Percentiles rank a stretch among this genome's conserved stretches.
These are phyloP conservation scores for Drosophila greeni DNA, from an alignment of 2,888 invertebrate species.

Conservation along the genomic window DNA sequence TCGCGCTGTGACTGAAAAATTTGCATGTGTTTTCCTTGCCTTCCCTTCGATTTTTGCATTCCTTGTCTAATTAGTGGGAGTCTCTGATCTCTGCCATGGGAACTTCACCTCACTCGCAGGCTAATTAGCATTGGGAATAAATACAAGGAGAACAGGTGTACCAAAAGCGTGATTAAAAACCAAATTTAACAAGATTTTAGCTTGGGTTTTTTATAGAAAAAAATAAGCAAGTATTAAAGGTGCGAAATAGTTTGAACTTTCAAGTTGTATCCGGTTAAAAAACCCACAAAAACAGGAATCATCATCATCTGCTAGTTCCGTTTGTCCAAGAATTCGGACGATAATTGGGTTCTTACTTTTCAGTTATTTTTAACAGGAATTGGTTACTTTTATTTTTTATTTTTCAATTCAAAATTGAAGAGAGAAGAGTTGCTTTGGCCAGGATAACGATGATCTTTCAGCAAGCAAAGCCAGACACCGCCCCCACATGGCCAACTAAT, in stretches of 20 bases:
- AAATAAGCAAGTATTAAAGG: background rate
- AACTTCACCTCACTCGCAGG: slow-evolving; percentile 51
- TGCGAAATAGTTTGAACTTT: slow-evolving; percentile 3
- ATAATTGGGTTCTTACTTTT: background rate
- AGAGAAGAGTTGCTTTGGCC: background rate
- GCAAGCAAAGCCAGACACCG: slow-evolving; percentile 1
- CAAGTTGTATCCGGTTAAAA: slow-evolving; percentile 3
- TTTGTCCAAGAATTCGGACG: background rate
- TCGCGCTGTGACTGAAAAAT: slow-evolving; percentile 27
- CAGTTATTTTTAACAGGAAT: background rate
- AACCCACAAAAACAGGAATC: background rate
- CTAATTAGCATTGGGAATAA: slow-evolving; percentile 46
- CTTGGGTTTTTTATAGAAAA: background rate
- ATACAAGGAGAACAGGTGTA: slow-evolving; percentile 5
- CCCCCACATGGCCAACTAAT: slow-evolving; percentile 36
- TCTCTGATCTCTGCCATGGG: slow-evolving; percentile 55
- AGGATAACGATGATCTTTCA: slow-evolving; percentile 27
- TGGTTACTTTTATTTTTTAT: background rate
- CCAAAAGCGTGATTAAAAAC: slow-evolving; percentile 6
- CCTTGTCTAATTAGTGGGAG: slow-evolving; percentile 45
- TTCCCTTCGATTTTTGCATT: slow-evolving; percentile 38
- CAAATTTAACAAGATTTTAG: slow-evolving; percentile 26
- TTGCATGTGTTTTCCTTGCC: slow-evolving; percentile 5
- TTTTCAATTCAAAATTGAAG: background rate
- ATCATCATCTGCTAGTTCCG: background rate